A percentile compares a stretch with the other conserved stretches of the same genome.
phyloP scores from a whole-genome alignment of 2,113 vertebrate species.

The Hylia prasina region DNA sequence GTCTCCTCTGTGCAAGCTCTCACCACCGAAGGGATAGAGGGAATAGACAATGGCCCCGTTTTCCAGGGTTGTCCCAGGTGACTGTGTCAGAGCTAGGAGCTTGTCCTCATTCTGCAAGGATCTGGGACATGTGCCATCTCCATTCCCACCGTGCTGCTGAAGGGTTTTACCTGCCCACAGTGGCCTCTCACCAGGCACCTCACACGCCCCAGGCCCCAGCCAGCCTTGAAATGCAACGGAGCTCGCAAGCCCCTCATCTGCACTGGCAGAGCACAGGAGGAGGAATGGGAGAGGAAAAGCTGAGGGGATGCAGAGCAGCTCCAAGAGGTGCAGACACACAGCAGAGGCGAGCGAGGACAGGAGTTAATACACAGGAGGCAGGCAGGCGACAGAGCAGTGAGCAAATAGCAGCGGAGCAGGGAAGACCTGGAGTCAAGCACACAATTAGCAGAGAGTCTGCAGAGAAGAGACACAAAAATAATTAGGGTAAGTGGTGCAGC shows the following conservation, averaged over 20 bases:
- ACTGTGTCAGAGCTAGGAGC: background rate
- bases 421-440: constrained; percentile 20
- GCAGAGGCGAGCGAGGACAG: background rate
- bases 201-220: background rate
- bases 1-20: background rate
- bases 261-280: background rate
- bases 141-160: background rate
- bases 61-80: background rate
- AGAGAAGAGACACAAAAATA: constrained; percentile 29
- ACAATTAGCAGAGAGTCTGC: constrained; percentile 11
- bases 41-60: background rate
- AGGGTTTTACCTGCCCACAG: background rate
- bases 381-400: background rate
- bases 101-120: constrained; percentile 15
- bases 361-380: background rate
- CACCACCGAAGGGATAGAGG: background rate
- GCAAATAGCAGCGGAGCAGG: background rate
- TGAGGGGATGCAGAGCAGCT: background rate
- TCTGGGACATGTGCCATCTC: background rate
- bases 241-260: background rate
- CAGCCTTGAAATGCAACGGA: background rate
- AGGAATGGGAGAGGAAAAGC: background rate
- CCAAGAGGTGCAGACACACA: background rate
- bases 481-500: constrained; percentile 17
- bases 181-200: background rate